Base-by-base conservation (phyloP, 2,113 vertebrate species). In the Eudyptes chrysolophus region DNA sequence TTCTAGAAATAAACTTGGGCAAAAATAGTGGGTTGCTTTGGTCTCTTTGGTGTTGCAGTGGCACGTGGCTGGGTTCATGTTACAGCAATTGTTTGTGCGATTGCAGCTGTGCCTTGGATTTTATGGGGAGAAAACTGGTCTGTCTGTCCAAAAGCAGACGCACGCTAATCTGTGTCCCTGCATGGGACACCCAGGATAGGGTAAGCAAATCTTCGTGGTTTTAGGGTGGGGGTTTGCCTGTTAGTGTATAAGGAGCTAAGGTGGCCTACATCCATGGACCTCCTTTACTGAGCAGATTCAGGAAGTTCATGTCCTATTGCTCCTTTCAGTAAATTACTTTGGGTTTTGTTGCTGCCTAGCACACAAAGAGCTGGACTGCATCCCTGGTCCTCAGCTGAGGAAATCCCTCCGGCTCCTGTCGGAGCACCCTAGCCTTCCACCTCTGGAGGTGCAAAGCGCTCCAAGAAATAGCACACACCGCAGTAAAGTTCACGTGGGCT, bases 1-100 rank as follows among this genome's bases (percentile, higher is more conserved):
- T 97, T 98, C 94, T 97, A 97, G 86, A 96, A 98, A 98, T 98
- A 98, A 98, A 98, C 55, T 68, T 38, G 96, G 86, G 57, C 74
- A 89, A 97, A 97, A 95, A 42, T 4, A 44, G 34, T 7, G 14
- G 38, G 38, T 25, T 90, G 36, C 46, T 82, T 32, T 69, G 51
- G 52, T 87, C 17, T 87, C 27, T 42, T 42, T 40, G 21, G 52
- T 25, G 34, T 71, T 36, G 32, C 10, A 21, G 27, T 10, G 46
- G 5, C 36, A 21, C 19, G 55, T 66, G 61, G 32, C 14, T 84
- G 76, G 6, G 19, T 36, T 82, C 7, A 2, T 48, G 34, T 14
- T 36, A 5, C 29, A 57, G 21, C 42, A 24, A 5, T 61, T 30
- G 2, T 19, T 68, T 29, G 51, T 60, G 25, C 48, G 17, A 25